Evolutionary conservation across 2,797 vertebrate species (phyloP).

Genomic region (Poecilia picta): DNA sequence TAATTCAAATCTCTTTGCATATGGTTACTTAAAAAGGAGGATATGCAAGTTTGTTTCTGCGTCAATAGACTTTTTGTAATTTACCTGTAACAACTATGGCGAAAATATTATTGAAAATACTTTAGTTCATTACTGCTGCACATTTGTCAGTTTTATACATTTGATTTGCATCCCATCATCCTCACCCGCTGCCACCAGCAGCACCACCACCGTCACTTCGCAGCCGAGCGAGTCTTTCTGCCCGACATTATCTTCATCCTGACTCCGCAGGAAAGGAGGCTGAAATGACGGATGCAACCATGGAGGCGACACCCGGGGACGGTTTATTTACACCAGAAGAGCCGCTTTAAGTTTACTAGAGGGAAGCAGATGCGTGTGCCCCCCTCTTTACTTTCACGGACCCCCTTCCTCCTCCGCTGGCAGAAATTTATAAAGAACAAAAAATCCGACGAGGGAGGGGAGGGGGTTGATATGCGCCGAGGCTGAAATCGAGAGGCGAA

Average conservation of each 20-base stretch:
- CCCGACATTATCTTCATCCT: constrained; percentile 79
- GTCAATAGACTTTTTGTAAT: not conserved
- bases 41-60: constrained; percentile 20
- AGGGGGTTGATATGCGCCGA: constrained; percentile 83
- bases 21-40: not conserved
- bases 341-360: constrained; percentile 73
- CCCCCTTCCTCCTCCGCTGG: constrained; percentile 82
- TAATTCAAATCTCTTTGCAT: constrained; percentile 23
- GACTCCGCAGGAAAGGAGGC: constrained; percentile 74
- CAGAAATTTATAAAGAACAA: constrained; percentile 88
- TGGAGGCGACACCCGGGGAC: constrained; percentile 66
- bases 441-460: constrained; percentile 82
- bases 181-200: constrained; percentile 66
- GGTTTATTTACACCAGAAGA: constrained; percentile 67
- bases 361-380: constrained; percentile 76
- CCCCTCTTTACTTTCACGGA: constrained; percentile 77
- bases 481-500: constrained; percentile 87
- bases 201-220: constrained; percentile 71
- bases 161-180: constrained; percentile 53
- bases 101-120: not conserved
- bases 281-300: constrained; percentile 75
- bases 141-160: constrained; percentile 37
- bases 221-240: constrained; percentile 71
- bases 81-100: not conserved
- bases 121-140: constrained; percentile 14